These are phyloP conservation scores for Epicauta chinensis DNA, from an alignment of 1,140 invertebrate species.

Conservation along the genomic window DNA sequence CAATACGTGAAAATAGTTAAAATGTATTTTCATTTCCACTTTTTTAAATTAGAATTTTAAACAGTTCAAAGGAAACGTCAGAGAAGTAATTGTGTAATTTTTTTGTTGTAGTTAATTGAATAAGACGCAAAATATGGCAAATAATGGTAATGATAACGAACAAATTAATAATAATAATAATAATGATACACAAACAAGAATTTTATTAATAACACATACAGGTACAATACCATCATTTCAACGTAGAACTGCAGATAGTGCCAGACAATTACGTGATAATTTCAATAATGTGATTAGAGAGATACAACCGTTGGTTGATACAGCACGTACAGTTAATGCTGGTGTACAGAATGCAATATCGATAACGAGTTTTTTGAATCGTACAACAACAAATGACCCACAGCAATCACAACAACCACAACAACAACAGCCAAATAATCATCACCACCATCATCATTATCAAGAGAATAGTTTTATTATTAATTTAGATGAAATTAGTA, in stretches of 20 bases:
- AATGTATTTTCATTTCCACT: too few species aligned
- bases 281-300: conserved; percentile 48
- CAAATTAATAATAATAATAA: too few species aligned
- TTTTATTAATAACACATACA: not conserved
- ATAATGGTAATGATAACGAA: too few species aligned
- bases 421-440: conserved; percentile 10
- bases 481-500: conserved; percentile 29
- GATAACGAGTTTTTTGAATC: conserved; percentile 32
- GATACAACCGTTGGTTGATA: conserved; percentile 48
- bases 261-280: conserved; percentile 47
- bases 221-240: conserved; percentile 32
- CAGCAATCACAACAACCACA: conserved; percentile 8
- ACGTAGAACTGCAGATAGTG: conserved; percentile 42
- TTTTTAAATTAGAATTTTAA: too few species aligned
- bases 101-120: too few species aligned
- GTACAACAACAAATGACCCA: conserved; percentile 23
- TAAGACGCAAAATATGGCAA: too few species aligned
- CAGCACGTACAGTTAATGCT: conserved; percentile 41
- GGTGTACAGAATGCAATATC: conserved; percentile 22
- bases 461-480: conserved; percentile 28
- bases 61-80: too few species aligned
- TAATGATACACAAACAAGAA: too few species aligned
- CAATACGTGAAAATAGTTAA: too few species aligned
- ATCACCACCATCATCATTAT: conserved; percentile 9
- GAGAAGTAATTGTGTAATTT: too few species aligned